Conservation (phyloP, 1,140 invertebrate genomes). For the Drosophila mojavensis region DNA sequence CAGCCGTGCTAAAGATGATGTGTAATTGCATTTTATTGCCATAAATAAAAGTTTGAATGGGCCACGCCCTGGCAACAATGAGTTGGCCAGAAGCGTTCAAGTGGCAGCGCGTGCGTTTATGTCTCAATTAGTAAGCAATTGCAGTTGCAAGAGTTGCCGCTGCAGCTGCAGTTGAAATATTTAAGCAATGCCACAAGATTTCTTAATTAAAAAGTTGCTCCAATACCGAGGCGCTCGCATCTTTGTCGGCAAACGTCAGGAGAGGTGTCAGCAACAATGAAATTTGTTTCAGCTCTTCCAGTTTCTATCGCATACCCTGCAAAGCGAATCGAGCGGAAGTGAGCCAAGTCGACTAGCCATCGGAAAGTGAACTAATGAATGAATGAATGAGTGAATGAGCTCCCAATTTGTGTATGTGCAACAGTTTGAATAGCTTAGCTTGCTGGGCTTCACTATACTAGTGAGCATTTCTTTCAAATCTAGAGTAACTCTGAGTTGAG, state of each 20-base stretch:
- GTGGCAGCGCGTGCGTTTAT: slow-evolving; percentile 48
- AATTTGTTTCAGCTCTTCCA: slow-evolving; percentile 73
- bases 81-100: slow-evolving; percentile 21
- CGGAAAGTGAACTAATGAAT: too few species aligned
- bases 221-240: slow-evolving; percentile 20
- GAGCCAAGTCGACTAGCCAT: neutral
- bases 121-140: slow-evolving; percentile 73
- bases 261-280: slow-evolving; percentile 80
- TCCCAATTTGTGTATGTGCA: too few species aligned
- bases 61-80: neutral
- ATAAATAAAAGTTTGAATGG: slow-evolving; percentile 64
- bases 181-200: slow-evolving; percentile 77
- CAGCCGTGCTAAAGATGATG: slow-evolving; percentile 54
- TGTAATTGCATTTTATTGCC: slow-evolving; percentile 78
- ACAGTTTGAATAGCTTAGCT: too few species aligned
- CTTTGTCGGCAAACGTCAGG: slow-evolving; percentile 21
- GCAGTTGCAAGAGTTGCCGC: slow-evolving; percentile 36
- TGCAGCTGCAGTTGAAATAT: slow-evolving; percentile 70
- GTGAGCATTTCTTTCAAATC: too few species aligned
- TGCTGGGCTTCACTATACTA: too few species aligned
- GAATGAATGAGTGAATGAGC: too few species aligned
- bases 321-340: neutral
- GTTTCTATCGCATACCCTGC: slow-evolving; percentile 32
- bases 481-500: too few species aligned
- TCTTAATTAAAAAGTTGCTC: slow-evolving; percentile 80